Conservation (phyloP, 2,888 invertebrate species). For the Nomada goodeniana region DNA sequence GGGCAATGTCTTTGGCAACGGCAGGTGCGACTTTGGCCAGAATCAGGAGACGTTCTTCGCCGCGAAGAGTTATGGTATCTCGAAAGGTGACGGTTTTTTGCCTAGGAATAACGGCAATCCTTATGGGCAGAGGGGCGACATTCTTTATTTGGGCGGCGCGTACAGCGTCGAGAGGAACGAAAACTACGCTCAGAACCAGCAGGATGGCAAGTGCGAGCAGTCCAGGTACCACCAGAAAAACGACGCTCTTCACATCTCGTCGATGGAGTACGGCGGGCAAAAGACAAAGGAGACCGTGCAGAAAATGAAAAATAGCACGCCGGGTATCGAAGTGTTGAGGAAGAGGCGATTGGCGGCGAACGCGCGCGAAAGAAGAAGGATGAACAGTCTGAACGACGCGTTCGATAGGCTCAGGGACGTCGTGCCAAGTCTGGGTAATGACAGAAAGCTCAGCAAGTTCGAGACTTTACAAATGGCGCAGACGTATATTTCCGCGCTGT, state of each 20-base stretch:
- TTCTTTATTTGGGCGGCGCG: slow-evolving; percentile 66
- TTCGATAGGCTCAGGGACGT: slow-evolving; percentile 90
- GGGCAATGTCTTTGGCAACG: slow-evolving; percentile 31
- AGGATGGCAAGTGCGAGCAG: slow-evolving; percentile 57
- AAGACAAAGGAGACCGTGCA: slow-evolving; percentile 73
- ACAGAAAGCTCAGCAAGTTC: slow-evolving; percentile 90
- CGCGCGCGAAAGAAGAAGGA: slow-evolving; percentile 89
- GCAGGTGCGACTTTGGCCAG: slow-evolving; percentile 64
- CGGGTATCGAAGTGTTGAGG: slow-evolving; percentile 85
- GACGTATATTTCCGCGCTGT: slow-evolving; percentile 89
- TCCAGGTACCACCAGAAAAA: slow-evolving; percentile 65
- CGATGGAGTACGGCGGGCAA: slow-evolving; percentile 62
- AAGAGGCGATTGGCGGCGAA: slow-evolving; percentile 89
- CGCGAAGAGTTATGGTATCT: slow-evolving; percentile 65
- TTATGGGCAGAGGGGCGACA: slow-evolving; percentile 66
- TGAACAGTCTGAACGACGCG: slow-evolving; percentile 91
- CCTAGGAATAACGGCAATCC: slow-evolving; percentile 58
- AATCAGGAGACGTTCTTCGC: slow-evolving; percentile 60
- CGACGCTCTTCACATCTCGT: slow-evolving; percentile 46
- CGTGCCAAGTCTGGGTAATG: slow-evolving; percentile 89
- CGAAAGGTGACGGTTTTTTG: slow-evolving; percentile 63
- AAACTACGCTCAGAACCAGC: slow-evolving; percentile 21
- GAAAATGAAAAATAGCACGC: slow-evolving; percentile 76
- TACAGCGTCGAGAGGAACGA: slow-evolving; percentile 67
- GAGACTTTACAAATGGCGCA: slow-evolving; percentile 93